Evolutionary conservation across 2,113 vertebrate genomes (phyloP).

Genomic region (Ochotona curzoniae): DNA sequence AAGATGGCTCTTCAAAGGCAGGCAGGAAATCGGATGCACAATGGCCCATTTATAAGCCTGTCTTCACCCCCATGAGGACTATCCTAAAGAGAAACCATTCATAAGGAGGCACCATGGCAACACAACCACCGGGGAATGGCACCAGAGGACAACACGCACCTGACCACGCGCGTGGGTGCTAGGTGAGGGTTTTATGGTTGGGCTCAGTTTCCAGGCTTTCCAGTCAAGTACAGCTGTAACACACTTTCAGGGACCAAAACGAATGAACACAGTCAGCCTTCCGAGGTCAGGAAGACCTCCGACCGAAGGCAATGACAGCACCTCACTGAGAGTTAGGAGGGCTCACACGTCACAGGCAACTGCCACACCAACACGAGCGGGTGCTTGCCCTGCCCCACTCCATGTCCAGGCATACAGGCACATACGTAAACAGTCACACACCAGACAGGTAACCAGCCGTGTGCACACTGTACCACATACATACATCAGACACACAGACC

Average conservation of each 20-base stretch:
- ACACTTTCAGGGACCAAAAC: not conserved
- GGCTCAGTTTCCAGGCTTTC: not conserved
- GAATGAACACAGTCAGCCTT: not conserved
- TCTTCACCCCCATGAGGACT: not conserved
- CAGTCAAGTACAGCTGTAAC: not conserved
- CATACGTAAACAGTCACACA: rapidly evolving
- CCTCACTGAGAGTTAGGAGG: not conserved
- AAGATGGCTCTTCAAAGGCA: not conserved
- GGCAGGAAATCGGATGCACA: not conserved
- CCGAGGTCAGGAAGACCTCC: not conserved
- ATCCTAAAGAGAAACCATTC: not conserved
- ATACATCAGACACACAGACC: too few species aligned
- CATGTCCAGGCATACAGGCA: rapidly evolving
- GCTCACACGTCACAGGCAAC: rapidly evolving
- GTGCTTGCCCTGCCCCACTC: not conserved
- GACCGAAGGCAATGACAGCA: rapidly evolving
- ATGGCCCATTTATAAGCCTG: not conserved
- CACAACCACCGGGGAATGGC: not conserved
- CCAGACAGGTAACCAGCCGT: too few species aligned
- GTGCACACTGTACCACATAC: rapidly evolving
- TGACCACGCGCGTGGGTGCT: rapidly evolving
- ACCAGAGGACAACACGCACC: rapidly evolving
- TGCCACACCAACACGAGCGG: rapidly evolving
- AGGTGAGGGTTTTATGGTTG: not conserved
- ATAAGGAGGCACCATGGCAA: not conserved